These are phyloP conservation scores for Riptortus pedestris DNA, from an alignment of 1,140 invertebrate genomes.

Conservation along the genomic window DNA sequence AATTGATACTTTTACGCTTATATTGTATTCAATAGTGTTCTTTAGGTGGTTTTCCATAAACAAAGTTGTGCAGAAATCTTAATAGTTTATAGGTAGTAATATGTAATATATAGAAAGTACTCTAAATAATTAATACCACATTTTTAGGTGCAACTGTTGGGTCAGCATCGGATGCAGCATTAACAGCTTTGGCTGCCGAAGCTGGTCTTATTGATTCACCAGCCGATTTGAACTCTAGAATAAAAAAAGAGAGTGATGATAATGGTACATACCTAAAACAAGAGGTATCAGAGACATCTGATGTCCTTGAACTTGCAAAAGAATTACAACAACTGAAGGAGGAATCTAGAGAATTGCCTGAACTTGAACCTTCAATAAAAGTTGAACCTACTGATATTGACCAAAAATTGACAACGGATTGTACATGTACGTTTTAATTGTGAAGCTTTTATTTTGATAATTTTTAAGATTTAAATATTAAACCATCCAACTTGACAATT, in stretches of 20 bases:
- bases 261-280: background rate
- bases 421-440: background rate
- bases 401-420: background rate
- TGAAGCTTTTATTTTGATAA: background rate
- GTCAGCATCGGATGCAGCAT: constrained; percentile 51
- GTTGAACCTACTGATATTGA: background rate
- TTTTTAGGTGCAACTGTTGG: constrained; percentile 40
- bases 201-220: constrained; percentile 47
- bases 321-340: constrained; percentile 7
- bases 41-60: too few species aligned
- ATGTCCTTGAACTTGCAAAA: constrained; percentile 3
- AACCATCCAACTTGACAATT: too few species aligned
- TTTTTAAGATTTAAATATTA: too few species aligned
- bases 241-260: constrained; percentile 12
- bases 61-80: too few species aligned
- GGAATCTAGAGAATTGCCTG: background rate
- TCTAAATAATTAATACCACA: background rate
- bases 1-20: too few species aligned
- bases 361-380: background rate
- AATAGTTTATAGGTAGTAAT: too few species aligned
- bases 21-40: too few species aligned
- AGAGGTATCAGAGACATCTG: background rate
- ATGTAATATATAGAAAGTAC: too few species aligned
- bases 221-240: constrained; percentile 1
- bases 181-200: constrained; percentile 53